Evolutionary conservation across 2,113 vertebrate species (phyloP).

Genomic region (Hylia prasina): DNA sequence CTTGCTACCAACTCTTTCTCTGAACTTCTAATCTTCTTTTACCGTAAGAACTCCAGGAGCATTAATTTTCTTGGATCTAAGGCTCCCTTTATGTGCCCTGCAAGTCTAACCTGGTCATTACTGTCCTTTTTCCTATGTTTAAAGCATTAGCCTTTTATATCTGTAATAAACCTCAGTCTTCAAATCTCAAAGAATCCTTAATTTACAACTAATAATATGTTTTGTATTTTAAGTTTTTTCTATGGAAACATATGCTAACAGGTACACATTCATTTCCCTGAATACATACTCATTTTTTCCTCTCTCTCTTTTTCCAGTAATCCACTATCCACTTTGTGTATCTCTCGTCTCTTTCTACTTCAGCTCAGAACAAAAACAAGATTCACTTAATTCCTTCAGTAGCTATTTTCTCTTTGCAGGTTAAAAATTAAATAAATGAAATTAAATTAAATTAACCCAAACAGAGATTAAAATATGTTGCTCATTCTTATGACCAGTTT

Average conservation of each 20-base stretch:
- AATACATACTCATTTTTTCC: background rate
- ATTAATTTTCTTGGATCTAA: background rate
- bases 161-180: background rate
- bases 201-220: background rate
- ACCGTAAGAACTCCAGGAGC: background rate
- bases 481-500: background rate
- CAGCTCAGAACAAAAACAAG: background rate
- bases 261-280: background rate
- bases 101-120: background rate
- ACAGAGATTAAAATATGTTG: background rate
- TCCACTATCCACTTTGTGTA: accelerated
- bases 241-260: background rate
- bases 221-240: background rate
- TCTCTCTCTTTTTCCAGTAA: background rate
- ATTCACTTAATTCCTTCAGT: background rate
- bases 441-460: background rate
- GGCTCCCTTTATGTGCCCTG: background rate
- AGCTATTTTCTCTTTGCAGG: background rate
- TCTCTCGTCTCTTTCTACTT: background rate
- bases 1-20: background rate
- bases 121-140: background rate
- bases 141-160: background rate
- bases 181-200: background rate
- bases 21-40: background rate
- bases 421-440: background rate